Base-by-base conservation (phyloP, 1,140 invertebrate species). In the Cydia fagiglandana region DNA sequence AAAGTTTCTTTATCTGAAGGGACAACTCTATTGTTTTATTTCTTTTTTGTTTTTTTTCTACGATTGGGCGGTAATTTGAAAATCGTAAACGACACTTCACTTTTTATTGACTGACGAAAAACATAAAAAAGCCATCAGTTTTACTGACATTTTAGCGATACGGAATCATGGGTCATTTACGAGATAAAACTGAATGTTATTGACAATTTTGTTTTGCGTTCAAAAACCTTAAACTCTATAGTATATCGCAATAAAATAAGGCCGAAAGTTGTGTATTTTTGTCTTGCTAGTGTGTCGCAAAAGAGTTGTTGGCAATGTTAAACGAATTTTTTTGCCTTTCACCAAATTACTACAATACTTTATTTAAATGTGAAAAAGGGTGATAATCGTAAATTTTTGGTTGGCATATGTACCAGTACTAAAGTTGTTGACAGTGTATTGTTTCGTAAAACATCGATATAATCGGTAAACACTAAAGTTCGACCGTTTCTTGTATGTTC, bases 391-490 rank as follows among this genome's bases (percentile, higher is more conserved):
- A 38, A 6, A 15, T 56, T 66, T 53, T 77, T 61, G 4, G 41
- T n/a, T 70, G 24, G 1, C 56, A 20, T n/a, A 41, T 30, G 34
- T 56, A 77, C 77, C 17, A 73, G 20, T 74, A 28, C 47, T 64
- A 79, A 78, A 77, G 41, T 73, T 64, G 66, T 74, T 53, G 76
- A 76, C 73, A 74, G 41, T 45, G 38, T 61, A 84, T 81, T 82
- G 80, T 88, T 84, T 83, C 78, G 78, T 56, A 78, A 79, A 79
- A 73, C 79, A 75, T 75, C 83, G 87, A 88, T 88, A 88, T 83
- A 86, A 88, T 85, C 83, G 75, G 83, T 81, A 86, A 85, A 88
- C 84, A 87, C 77, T 83, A 75, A 88, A 87, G 84, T 86, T 85
- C 83, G 82, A 79, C 83, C 85, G 81, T 88, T 88, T 81, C 81